phyloP scores from a whole-genome alignment of 2,888 invertebrate species.

The Uropetala carovei region DNA sequence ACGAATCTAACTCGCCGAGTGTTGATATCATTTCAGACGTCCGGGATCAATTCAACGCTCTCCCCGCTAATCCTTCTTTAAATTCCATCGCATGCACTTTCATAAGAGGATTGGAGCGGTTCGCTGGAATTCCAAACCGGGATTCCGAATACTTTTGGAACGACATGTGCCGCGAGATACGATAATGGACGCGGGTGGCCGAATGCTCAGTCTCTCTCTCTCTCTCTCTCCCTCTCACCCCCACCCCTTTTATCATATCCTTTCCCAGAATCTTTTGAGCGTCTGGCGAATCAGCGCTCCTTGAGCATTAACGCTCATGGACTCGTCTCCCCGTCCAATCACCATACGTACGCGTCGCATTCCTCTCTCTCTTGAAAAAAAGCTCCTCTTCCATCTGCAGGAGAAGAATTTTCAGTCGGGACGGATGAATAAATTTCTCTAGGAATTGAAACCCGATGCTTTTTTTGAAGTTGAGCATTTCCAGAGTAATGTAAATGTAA shows the following conservation, averaged over 20 bases:
- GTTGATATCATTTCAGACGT: background rate
- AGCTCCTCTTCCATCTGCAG: background rate
- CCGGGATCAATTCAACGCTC: background rate
- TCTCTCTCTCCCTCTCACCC: no score
- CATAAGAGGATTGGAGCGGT: background rate
- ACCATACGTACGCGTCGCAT: background rate
- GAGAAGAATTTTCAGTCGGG: background rate
- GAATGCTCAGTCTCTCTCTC: background rate
- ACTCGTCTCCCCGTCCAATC: constrained; percentile 5
- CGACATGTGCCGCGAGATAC: background rate
- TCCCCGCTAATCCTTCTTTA: background rate
- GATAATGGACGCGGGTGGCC: constrained; percentile 34
- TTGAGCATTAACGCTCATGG: constrained; percentile 19
- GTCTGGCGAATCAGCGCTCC: background rate
- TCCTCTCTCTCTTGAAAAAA: background rate
- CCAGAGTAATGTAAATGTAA: background rate
- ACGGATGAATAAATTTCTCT: constrained; percentile 6
- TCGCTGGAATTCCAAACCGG: background rate
- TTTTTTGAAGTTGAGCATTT: background rate
- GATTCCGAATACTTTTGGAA: constrained; percentile 25
- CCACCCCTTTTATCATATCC: background rate
- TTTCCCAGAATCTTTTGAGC: background rate
- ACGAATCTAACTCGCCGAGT: background rate
- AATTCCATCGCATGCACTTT: background rate
- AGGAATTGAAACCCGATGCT: constrained; percentile 12